Base-by-base conservation (phyloP, 2,797 vertebrate species). In the Eleutherodactylus coqui region DNA sequence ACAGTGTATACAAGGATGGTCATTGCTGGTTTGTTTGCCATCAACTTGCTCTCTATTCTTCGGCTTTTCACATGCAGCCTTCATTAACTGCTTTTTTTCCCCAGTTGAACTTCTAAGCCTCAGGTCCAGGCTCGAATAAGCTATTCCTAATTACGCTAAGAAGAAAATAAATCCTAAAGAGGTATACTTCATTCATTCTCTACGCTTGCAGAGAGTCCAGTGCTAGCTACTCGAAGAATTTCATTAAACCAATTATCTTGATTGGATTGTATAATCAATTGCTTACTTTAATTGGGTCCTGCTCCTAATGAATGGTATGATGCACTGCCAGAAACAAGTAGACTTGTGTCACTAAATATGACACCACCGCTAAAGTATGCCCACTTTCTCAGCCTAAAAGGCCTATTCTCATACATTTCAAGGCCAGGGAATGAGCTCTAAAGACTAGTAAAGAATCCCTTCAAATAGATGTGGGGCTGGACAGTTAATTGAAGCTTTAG, bases 161-260 rank as follows among this genome's bases (percentile, higher is more conserved):
- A 89, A 91, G 85, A 89, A 81, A 90, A 83, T 73, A 83, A 85
- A 89, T 88, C 89, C 76, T 89, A 90, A n/a, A 91, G 91, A 91
- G 90, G 89, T 92, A 88, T 89, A 88, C 89, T 91, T 90, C 88
- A 91, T 92, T 92, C 92, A 92, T 91, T 89, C 78, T 75, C 90
- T 49, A 88, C 89, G 88, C 91, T 92, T 89, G 90, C 88, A 88
- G 91, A 90, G 89, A 29, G 90, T 90, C 88, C 91, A 87, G 88
- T 86, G 85, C 89, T 85, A 88, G 89, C 90, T 90, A 91, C 90
- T 78, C 78, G 90, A 90, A 89, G 92, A 93, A 92, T 92, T 91
- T 93, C 91, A 93, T 96, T 96, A 95, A 96, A 96, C 95, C 96
- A 96, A 97, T 96, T 94, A 94, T 93, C 91, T 91, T 92, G 94